A percentile compares a stretch with the other conserved stretches of the same genome.
Conservation (phyloP, 2,888 invertebrate genomes). For the Xiphydria camelus region DNA sequence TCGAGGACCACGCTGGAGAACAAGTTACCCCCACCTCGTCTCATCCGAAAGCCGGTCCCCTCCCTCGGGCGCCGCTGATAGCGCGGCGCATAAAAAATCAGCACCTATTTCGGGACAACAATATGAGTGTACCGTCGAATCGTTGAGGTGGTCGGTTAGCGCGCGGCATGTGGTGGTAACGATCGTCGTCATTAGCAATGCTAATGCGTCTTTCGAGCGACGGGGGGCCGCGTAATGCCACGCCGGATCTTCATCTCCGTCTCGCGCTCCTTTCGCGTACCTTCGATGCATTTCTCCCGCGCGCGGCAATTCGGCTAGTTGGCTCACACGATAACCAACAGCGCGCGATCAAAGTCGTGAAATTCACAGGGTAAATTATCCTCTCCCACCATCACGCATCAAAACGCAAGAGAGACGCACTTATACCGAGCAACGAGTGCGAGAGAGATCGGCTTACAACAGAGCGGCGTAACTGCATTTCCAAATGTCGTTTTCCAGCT, state of each 20-base stretch:
- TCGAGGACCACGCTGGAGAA: no score
- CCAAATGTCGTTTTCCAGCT: no score
- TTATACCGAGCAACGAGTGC: no score
- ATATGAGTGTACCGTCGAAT: neutral
- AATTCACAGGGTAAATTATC: neutral
- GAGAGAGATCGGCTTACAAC: no score
- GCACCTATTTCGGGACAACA: neutral
- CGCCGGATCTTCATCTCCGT: constrained; percentile 7
- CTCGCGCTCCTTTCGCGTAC: constrained; percentile 2
- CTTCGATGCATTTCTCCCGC: constrained; percentile 32
- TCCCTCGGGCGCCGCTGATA: no score
- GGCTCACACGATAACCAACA: neutral
- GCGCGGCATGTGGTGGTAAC: constrained; percentile 48
- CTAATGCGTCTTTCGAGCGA: constrained; percentile 55
- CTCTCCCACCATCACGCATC: no score
- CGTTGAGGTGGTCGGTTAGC: constrained; percentile 1
- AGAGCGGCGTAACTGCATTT: no score
- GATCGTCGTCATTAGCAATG: constrained; percentile 54
- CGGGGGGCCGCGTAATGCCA: constrained; percentile 47
- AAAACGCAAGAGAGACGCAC: no score
- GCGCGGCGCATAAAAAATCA: neutral
- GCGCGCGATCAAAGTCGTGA: neutral
- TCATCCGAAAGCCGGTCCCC: no score
- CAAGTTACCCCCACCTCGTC: no score
- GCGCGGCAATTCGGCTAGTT: no score